Conservation (phyloP, 2,797 vertebrate species). For the Diglossa cyanea region DNA sequence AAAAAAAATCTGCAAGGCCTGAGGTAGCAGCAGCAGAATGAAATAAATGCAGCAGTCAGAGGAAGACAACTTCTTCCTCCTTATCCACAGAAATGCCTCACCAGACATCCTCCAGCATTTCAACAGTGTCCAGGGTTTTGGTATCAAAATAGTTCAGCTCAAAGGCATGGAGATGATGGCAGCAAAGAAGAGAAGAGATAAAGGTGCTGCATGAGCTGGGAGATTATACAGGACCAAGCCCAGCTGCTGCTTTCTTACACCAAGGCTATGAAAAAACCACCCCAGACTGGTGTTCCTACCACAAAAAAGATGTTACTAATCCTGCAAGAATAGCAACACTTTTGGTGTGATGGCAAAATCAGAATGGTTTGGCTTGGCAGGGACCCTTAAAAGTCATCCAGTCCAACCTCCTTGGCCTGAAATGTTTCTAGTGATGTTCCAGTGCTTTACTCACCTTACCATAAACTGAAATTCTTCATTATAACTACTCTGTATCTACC, state of each 20-base stretch:
- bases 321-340: background rate
- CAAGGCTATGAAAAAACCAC: background rate
- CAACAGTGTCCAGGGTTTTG: background rate
- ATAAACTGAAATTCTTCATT: background rate
- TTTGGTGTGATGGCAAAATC: background rate
- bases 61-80: background rate
- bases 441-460: background rate
- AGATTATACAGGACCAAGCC: background rate
- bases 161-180: background rate
- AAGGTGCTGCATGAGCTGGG: background rate
- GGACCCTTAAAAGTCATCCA: background rate
- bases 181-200: background rate
- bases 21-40: background rate
- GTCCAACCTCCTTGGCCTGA: background rate
- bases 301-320: fast-evolving
- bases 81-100: background rate
- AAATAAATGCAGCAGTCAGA: background rate
- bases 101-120: background rate
- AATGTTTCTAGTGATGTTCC: background rate
- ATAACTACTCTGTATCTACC: background rate
- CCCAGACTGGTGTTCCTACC: background rate
- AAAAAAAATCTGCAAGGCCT: background rate
- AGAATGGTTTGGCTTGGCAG: background rate
- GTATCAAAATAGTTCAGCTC: background rate
- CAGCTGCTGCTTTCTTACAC: background rate